A percentile compares a stretch with the other conserved stretches of the same genome.
phyloP scores from a whole-genome alignment of 2,797 vertebrate species.

The Monodelphis domestica region DNA sequence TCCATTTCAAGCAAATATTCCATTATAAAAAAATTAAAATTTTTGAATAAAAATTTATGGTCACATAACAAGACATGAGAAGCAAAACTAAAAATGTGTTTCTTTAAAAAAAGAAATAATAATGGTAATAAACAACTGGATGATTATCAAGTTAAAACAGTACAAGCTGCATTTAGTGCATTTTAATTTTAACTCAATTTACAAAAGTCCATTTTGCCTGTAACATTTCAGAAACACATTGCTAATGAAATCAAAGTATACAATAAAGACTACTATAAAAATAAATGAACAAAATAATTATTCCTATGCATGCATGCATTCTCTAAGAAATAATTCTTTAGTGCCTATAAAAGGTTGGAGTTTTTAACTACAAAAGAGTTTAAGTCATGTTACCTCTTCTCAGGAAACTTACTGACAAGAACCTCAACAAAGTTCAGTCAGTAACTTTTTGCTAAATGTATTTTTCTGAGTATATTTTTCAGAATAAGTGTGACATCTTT shows the following conservation, averaged over 20 bases:
- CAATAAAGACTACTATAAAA: neutral
- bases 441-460: neutral
- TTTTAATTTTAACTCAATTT: neutral
- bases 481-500: constrained; percentile 6
- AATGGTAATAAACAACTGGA: neutral
- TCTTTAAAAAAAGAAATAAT: neutral
- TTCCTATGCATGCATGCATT: neutral
- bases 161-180: neutral
- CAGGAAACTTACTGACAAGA: neutral
- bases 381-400: constrained; percentile 9
- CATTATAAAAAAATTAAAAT: neutral
- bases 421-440: neutral
- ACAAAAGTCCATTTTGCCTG: neutral
- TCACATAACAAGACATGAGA: neutral
- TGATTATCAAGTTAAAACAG: neutral
- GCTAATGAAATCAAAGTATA: neutral
- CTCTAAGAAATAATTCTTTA: constrained; percentile 29
- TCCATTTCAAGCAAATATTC: neutral
- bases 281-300: neutral
- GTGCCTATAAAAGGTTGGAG: neutral
- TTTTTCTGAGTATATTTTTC: neutral
- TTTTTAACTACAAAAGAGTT: neutral
- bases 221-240: neutral
- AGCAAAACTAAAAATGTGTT: neutral
- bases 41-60: too few relatives aligned